Evolutionary conservation across 2,797 vertebrate genomes (phyloP), one percentile per base, ranked within the genome.

Genomic region (Diplodus puntazzo): DNA sequence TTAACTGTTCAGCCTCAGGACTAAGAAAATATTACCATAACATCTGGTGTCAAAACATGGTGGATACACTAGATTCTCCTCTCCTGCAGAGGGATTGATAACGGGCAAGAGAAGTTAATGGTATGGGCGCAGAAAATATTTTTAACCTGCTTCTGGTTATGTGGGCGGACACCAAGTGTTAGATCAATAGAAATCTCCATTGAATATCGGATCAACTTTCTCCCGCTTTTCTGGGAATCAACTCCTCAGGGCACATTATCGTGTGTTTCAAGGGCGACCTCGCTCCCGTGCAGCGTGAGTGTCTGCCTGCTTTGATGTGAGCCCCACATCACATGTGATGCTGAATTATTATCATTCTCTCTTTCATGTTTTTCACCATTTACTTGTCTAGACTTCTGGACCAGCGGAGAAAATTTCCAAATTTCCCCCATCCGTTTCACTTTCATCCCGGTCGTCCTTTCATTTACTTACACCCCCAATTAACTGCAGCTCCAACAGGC

Each of bases 1-100:
- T 87, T 72, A 75, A 76, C 70, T 67, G 69, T 83, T 79, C 63
- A 64, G 73, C 78, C 75, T 66, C 20, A 71, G 74, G 86, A 86
- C 73, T 63, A 34, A 73, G 62, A 80, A 77, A 83, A 81, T 89
- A 92, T 89, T 87, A 79, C 67, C 80, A 88, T 84, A 88, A 88
- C 85, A 91, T 89, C 75, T 88, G 78, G 74, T 65, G 86, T 83
- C 34, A 88, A 87, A 92, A 87, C 70, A 64, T 42, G 60, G 61
- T 64, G 68, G 60, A 60, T 77, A 83, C 77, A 73, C 43, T 30
- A 66, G 53, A 80, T 70, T 80, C 12, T 73, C 7, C 62, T 54
- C 17, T 67, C 57, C 67, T 21, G 72, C 16, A 1, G 7, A 64
- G 50, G 54, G 27, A 57, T 39, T 73, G 43, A 62, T 62, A 30